These are phyloP conservation scores for Sebastolobus alascanus DNA, from an alignment of 2,797 vertebrate species.

Conservation along the genomic window DNA sequence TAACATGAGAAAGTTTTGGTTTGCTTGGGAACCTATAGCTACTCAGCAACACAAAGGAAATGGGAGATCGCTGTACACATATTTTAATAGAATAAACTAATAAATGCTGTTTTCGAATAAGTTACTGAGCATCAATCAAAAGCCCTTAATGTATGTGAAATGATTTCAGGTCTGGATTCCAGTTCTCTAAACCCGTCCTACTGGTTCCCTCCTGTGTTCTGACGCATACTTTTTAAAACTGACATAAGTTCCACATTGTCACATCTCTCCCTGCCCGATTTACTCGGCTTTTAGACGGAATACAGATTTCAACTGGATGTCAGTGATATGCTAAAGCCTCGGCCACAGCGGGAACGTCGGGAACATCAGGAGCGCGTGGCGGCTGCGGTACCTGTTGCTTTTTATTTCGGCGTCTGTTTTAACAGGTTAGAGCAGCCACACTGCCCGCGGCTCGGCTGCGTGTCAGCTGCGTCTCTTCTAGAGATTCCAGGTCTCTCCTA, in stretches of 20 bases:
- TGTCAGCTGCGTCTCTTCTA: too few species aligned
- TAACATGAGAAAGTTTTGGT: too few species aligned
- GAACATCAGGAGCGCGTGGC: too few species aligned
- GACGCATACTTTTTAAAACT: neutral
- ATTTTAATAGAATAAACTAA: neutral
- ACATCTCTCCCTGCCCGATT: neutral
- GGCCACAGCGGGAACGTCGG: too few species aligned
- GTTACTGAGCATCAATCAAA: neutral
- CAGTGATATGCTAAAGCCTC: neutral
- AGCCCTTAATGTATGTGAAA: neutral
- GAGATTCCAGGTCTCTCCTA: too few species aligned
- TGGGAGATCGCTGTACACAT: neutral
- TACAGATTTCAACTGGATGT: neutral
- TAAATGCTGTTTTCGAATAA: neutral
- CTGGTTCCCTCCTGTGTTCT: neutral
- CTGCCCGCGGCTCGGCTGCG: too few species aligned
- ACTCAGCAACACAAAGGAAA: neutral
- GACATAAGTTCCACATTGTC: neutral
- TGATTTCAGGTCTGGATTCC: neutral
- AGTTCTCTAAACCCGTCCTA: neutral
- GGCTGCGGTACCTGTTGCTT: too few species aligned
- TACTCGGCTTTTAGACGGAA: neutral
- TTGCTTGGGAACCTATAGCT: too few species aligned
- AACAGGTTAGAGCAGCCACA: too few species aligned
- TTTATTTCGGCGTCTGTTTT: too few species aligned